Evolutionary conservation across 2,888 invertebrate species (phyloP).

Genomic region (Caenorhabditis angaria): DNA sequence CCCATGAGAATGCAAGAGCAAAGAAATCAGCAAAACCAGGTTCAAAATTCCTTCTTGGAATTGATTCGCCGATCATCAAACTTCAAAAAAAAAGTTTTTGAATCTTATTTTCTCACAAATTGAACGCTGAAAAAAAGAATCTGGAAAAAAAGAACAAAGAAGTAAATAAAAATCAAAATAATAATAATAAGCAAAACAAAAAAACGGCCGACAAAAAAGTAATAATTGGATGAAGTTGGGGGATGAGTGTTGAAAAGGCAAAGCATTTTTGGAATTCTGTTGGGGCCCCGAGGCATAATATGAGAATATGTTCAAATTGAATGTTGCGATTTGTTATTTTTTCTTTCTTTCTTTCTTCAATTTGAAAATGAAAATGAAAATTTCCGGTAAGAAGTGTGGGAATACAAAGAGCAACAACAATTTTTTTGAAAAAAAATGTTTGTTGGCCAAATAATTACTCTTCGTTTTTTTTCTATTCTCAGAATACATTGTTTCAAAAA

Average conservation of each 20-base stretch:
- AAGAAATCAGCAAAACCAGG: constrained; percentile 25
- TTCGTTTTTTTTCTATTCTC: no score
- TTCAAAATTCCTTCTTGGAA: constrained; percentile 8
- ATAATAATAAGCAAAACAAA: constrained; percentile 16
- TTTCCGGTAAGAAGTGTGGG: no score
- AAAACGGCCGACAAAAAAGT: constrained; percentile 25
- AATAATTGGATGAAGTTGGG: constrained; percentile 34
- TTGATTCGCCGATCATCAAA: constrained; percentile 24
- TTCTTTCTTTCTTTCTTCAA: no score
- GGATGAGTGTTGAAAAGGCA: constrained; percentile 20
- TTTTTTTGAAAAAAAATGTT: no score
- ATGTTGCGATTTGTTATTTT: not conserved
- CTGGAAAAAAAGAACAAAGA: not conserved
- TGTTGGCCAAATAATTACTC: no score
- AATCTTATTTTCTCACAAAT: not conserved
- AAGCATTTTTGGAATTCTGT: constrained; percentile 6
- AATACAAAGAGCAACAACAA: no score
- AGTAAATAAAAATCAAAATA: constrained; percentile 12
- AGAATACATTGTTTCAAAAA: no score
- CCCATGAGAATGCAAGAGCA: constrained; percentile 46
- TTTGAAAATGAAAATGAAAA: no score
- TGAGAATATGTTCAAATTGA: not conserved
- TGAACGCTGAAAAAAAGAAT: not conserved
- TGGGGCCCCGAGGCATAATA: not conserved
- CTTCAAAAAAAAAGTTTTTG: not conserved